Evolutionary conservation across 1,140 invertebrate genomes (phyloP).

Genomic region (Pectinophora gossypiella): DNA sequence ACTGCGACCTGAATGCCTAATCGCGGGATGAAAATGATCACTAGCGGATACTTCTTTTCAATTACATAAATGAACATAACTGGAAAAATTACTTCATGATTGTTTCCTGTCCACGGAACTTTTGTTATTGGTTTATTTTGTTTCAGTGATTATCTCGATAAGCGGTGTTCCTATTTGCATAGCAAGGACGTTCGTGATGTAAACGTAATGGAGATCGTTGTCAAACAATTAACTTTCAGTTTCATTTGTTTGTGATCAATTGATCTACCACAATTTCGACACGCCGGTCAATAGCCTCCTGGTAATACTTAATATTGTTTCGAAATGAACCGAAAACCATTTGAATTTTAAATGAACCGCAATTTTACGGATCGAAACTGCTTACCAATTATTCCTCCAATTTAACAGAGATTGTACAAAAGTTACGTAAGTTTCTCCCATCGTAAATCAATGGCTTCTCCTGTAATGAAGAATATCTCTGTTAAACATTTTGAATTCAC

Average conservation of each 20-base stretch:
- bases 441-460: no score
- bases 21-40: conserved; percentile 57
- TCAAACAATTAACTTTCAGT: not conserved
- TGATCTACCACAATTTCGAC: not conserved
- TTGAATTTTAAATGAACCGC: no score
- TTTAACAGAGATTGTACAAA: no score
- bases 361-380: no score
- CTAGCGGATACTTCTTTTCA: conserved; percentile 49
- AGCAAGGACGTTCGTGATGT: conserved; percentile 36
- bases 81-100: conserved; percentile 57
- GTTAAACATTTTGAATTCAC: no score
- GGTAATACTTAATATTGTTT: not conserved
- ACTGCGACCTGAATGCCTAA: conserved; percentile 56
- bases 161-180: conserved; percentile 34
- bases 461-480: no score
- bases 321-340: no score
- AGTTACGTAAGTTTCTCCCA: no score
- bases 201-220: not conserved
- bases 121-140: conserved; percentile 43
- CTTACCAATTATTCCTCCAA: no score
- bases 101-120: conserved; percentile 47
- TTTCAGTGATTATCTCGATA: conserved; percentile 33
- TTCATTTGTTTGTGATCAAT: not conserved
- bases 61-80: conserved; percentile 55
- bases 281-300: not conserved